phyloP scores from a whole-genome alignment of 2,113 vertebrate genomes.

The Rhegmatorhina hoffmannsi region DNA sequence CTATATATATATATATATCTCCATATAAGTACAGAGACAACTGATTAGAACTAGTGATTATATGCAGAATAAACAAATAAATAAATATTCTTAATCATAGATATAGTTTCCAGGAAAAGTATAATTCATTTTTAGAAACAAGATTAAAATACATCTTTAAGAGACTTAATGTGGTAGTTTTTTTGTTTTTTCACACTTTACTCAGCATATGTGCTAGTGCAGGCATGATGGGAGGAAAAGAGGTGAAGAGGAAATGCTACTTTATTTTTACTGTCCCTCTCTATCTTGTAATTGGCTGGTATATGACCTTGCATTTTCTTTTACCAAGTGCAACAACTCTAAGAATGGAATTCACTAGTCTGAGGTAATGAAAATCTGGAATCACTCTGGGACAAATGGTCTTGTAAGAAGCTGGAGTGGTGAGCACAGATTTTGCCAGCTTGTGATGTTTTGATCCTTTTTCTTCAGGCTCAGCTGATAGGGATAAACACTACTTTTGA shows the following conservation, averaged over 20 bases:
- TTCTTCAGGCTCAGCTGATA: neutral
- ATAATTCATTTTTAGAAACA: neutral
- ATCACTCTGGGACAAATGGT: neutral
- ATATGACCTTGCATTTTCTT: neutral
- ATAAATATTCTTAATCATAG: neutral
- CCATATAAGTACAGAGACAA: neutral
- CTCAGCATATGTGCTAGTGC: rapidly evolving
- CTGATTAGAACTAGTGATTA: neutral
- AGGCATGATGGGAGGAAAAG: neutral
- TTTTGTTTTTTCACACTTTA: neutral
- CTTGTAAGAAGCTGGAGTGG: neutral
- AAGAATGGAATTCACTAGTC: neutral
- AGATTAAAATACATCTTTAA: neutral
- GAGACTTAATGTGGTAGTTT: neutral
- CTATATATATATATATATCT: neutral
- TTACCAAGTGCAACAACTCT: neutral
- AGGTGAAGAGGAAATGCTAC: neutral
- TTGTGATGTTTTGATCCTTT: neutral
- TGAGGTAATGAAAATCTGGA: neutral
- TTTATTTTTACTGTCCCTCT: neutral
- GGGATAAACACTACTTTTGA: neutral
- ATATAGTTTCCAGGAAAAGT: neutral
- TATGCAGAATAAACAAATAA: neutral
- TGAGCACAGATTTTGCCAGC: neutral
- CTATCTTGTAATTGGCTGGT: neutral